Conservation (phyloP, 2,888 invertebrate genomes). For the Rhogogaster chlorosoma region DNA sequence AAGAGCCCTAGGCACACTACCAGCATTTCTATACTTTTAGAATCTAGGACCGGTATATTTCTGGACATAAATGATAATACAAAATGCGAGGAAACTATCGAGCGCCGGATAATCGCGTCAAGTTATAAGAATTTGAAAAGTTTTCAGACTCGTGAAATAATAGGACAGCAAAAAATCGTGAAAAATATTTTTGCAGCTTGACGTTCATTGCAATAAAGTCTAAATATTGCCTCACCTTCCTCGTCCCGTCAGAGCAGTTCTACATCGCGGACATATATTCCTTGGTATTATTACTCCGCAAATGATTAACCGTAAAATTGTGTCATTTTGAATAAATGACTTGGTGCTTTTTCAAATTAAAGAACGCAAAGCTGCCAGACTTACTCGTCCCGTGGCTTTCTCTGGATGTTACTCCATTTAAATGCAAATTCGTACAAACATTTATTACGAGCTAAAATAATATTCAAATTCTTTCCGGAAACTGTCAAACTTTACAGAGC, state of each 20-base stretch:
- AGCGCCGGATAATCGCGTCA: not conserved
- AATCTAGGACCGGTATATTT: not conserved
- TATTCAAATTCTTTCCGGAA: conserved; percentile 11
- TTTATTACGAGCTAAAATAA: conserved; percentile 1
- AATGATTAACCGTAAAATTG: not conserved
- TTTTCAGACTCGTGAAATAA: not conserved
- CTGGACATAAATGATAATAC: not conserved
- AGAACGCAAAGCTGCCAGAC: not conserved
- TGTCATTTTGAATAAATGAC: conserved; percentile 14
- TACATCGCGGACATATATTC: not conserved
- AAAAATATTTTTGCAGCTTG: too few species aligned
- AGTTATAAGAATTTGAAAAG: not conserved
- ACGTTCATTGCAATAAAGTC: not conserved
- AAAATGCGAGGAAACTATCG: not conserved
- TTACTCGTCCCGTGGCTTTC: not conserved
- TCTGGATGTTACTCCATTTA: conserved; percentile 25
- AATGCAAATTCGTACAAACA: conserved; percentile 30
- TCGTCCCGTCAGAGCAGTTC: not conserved
- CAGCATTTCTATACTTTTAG: not conserved
- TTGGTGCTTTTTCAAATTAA: conserved; percentile 9
- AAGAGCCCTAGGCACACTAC: not conserved
- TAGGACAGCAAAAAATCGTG: not conserved
- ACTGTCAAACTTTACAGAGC: conserved; percentile 1
- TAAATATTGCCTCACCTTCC: not conserved
- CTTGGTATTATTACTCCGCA: not conserved